Evolutionary conservation across 2,113 vertebrate genomes (phyloP).

Genomic region (Lethenteron reissneri): DNA sequence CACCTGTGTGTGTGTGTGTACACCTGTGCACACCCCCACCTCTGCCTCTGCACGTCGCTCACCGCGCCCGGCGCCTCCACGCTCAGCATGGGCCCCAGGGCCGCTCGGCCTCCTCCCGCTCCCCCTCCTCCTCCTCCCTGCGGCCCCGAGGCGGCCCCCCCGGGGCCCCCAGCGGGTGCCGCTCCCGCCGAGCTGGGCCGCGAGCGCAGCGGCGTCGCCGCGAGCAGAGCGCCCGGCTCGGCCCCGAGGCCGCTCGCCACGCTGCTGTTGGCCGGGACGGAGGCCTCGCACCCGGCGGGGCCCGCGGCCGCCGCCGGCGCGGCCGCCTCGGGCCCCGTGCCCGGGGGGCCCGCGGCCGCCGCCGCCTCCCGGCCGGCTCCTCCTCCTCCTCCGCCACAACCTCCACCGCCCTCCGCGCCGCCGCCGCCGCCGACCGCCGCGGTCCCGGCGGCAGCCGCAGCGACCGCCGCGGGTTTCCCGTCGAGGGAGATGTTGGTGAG

Average conservation of each 20-base stretch:
- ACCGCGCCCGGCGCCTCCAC: constrained; percentile 13
- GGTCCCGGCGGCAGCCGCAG: constrained; percentile 13
- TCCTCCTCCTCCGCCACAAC: constrained; percentile 14
- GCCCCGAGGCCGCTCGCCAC: not conserved
- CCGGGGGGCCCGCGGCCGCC: constrained; percentile 12
- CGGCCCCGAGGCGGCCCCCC: constrained; percentile 10
- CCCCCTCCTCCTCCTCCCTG: no score
- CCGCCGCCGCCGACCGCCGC: not conserved
- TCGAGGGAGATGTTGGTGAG: constrained; percentile 75
- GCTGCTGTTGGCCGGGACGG: not conserved
- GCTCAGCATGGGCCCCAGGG: constrained; percentile 13
- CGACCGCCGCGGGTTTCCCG: constrained; percentile 31
- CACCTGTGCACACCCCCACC: constrained; percentile 25
- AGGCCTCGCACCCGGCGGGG: not conserved
- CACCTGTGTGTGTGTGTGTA: no score
- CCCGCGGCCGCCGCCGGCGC: constrained; percentile 11
- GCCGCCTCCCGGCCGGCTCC: not conserved
- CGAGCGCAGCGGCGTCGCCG: constrained; percentile 19
- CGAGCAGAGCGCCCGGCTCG: constrained; percentile 10
- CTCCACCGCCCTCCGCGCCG: constrained; percentile 10
- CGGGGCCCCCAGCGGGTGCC: constrained; percentile 1
- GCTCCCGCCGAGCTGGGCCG: constrained; percentile 11
- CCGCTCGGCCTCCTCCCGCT: constrained; percentile 9
- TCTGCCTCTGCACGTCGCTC: constrained; percentile 32
- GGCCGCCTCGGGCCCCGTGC: constrained; percentile 17